Evolutionary conservation across 2,888 invertebrate genomes (phyloP), one percentile per base, ranked within the genome.

Genomic region (Hedychridium roseum): DNA sequence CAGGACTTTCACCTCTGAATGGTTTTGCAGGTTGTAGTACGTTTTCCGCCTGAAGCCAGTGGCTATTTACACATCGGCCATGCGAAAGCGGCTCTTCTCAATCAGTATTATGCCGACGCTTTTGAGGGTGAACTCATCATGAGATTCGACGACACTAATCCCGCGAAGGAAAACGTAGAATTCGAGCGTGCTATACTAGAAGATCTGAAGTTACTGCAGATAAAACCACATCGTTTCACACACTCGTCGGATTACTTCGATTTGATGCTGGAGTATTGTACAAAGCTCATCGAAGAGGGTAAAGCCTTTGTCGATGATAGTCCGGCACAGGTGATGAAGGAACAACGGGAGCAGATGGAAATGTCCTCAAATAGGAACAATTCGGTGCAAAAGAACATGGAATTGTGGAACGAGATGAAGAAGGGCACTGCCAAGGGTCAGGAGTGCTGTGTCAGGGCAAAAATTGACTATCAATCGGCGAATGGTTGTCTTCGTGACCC

Each of bases 81-180:
- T 80, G 99, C 99, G 0, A 99, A 99, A 80, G 99, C 99, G 4
- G 99, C 98, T 12, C 84, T 99, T 1, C 82, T 99, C 9, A 99
- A 99, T 81, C 97, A 98, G 77, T 94, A 98, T 81, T 99, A 99
- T 73, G 94, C 96, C 60, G 86, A 89, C 68, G 85, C 88, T 1
- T 99, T 97, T 79, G 82, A 97, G 70, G 99, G 99, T 0, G 91
- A 91, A 74, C 85, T 99, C 0, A 91, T 99, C 53, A 95, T 99
- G 96, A 86, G 99, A 59, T 99, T 99, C 78, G 99, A 99, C 80
- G 99, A 99, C 78, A 99, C 99, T 3, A 99, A 99, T 81, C 99
- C 99, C 2, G 98, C 97, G 9, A 99, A 99, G 76, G 99, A 99
- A 76, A 94, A 95, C 68, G 91, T 90, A 1, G 93, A 98, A 61